Base-by-base conservation (phyloP, 2,113 vertebrate species). In the Scophthalmus maximus region DNA sequence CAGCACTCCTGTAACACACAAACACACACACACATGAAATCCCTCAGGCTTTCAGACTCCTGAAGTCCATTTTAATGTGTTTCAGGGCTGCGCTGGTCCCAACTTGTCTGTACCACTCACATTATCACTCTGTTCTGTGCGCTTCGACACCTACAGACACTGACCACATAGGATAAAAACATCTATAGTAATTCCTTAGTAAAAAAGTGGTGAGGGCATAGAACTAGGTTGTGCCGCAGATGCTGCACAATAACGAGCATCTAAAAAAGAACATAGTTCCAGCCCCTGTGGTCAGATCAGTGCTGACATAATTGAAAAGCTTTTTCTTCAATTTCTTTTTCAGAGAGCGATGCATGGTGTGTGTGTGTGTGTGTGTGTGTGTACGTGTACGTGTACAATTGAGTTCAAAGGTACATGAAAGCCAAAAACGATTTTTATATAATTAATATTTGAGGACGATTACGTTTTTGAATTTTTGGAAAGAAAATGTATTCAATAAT, bases 271-370 rank as follows among this genome's bases (percentile, higher is more conserved):
- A n/a, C n/a, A n/a, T n/a, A n/a, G n/a, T n/a, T 18, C 11, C 40
- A 4, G 6, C 40, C 72, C 30, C 53, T 66, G 66, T 42, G 55
- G 47, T 66, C 65, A 53, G 36, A 75, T 69, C 26, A 57, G 63
- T 46, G 18, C 30, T 36, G 42, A 51, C 61, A 58, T 63, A 57
- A 68, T 30, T 52, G 17, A 47, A 73, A 53, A 68, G 68, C 22
- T 15, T 55, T 58, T 71, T 23, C 64, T 27, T 29, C 15, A 32
- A 46, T 9, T 34, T 5, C 5, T 5, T 9, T 5, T 6, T 34
- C 32, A 34, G 32, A 34, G 5, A n/a, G n/a, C n/a, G 17, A 42
- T 18, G 30, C 26, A 25, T 7, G 70, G 51, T 17, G 10, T 4
- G 10, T 4, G 10, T 23, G 49, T 51, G 49, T 12, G 12, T 51